phyloP scores from a whole-genome alignment of 1,140 invertebrate genomes.

The Ceratosolen solmsi region DNA sequence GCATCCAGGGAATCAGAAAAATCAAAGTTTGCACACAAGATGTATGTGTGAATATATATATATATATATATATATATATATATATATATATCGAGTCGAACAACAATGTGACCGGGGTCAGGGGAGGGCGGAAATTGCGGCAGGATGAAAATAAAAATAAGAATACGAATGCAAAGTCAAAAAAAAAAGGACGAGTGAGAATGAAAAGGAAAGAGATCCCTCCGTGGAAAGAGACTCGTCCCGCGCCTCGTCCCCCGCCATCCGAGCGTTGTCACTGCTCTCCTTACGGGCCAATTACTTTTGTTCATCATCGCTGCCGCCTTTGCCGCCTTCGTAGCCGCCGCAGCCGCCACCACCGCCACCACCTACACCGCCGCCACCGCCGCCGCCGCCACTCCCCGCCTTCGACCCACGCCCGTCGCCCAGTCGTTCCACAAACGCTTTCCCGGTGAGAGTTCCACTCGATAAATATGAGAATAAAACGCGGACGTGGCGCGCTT shows the following conservation, averaged over 20 bases:
- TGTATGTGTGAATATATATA: no score
- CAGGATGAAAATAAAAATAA: background rate
- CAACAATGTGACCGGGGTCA: no score
- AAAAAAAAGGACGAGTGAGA: slow-evolving; percentile 27
- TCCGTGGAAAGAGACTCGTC: background rate
- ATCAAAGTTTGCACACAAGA: background rate
- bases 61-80: no score
- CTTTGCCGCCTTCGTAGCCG: background rate
- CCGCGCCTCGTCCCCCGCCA: background rate
- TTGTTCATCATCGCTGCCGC: background rate
- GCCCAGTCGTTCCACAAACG: background rate
- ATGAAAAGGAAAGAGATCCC: background rate
- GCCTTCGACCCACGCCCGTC: background rate
- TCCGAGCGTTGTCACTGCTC: background rate
- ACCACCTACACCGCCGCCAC: background rate
- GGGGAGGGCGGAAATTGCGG: no score
- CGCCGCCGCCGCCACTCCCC: background rate
- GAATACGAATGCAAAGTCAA: background rate
- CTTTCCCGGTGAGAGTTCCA: slow-evolving; percentile 39
- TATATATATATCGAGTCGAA: no score
- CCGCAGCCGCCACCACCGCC: background rate
- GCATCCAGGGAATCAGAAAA: background rate
- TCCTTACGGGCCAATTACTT: slow-evolving; percentile 30
- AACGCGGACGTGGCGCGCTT: slow-evolving; percentile 33
- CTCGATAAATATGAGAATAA: slow-evolving; percentile 49